phyloP scores from a whole-genome alignment of 2,888 invertebrate genomes.

The Laspeyria flexula region DNA sequence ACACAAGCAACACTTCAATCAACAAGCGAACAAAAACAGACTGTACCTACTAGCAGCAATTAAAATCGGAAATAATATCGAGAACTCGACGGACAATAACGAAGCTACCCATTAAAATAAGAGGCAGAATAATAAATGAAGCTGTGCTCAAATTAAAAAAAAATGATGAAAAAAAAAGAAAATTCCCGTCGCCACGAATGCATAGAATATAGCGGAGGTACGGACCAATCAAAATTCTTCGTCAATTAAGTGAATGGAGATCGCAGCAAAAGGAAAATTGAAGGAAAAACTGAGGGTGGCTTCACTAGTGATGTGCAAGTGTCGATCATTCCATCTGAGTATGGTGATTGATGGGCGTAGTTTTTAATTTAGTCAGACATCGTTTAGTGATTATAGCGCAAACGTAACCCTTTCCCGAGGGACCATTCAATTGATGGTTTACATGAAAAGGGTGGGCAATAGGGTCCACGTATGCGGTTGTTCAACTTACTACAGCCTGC shows the following conservation, averaged over 20 bases:
- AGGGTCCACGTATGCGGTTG: not conserved
- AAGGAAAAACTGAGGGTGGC: constrained; percentile 82
- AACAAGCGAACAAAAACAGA: constrained; percentile 59
- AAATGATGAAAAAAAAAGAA: constrained; percentile 42
- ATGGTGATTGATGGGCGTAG: not conserved
- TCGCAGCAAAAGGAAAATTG: constrained; percentile 84
- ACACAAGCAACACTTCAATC: constrained; percentile 55
- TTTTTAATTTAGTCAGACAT: not conserved
- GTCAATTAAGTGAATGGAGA: constrained; percentile 84
- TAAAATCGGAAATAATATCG: constrained; percentile 79
- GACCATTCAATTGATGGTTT: constrained; percentile 8
- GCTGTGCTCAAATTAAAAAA: constrained; percentile 67
- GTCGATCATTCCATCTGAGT: constrained; percentile 8
- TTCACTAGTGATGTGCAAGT: constrained; percentile 52
- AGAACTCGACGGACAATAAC: constrained; percentile 76
- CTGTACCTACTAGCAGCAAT: constrained; percentile 65
- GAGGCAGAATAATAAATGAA: constrained; percentile 82
- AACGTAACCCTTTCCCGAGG: constrained; percentile 5
- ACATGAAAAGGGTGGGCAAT: constrained; percentile 16
- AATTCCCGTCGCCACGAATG: constrained; percentile 71
- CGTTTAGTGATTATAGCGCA: not conserved
- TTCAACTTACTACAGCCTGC: constrained; percentile 1
- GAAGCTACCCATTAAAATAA: constrained; percentile 84
- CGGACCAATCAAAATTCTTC: constrained; percentile 85
- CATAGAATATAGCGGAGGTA: constrained; percentile 80